Conservation (phyloP, 2,888 invertebrate species). For the Zygaena filipendulae region DNA sequence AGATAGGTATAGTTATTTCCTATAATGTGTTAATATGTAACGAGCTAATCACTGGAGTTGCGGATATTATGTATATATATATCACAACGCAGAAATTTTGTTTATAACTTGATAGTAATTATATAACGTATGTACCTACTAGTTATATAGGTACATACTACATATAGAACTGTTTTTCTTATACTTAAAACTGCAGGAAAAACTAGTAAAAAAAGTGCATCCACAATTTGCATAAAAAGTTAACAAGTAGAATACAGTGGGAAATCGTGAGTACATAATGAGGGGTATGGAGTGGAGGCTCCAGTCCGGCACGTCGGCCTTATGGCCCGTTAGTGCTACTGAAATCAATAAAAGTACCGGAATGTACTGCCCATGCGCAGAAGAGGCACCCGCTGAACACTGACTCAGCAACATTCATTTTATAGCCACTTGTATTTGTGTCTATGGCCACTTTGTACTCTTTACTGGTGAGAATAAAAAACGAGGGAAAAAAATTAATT, state of each 20-base stretch:
- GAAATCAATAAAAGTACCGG: conserved; percentile 76
- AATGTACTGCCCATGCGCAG: conserved; percentile 69
- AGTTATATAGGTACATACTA: too few relatives aligned
- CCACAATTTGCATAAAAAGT: too few relatives aligned
- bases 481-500: conserved; percentile 47
- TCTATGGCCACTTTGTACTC: conserved; percentile 61
- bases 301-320: conserved; percentile 61
- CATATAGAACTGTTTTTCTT: too few relatives aligned
- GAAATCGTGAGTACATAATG: conserved; percentile 62
- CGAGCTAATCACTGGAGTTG: too few relatives aligned
- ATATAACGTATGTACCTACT: too few relatives aligned
- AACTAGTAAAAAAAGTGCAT: too few relatives aligned
- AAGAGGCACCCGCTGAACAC: conserved; percentile 36
- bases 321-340: conserved; percentile 74
- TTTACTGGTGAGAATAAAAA: conserved; percentile 55
- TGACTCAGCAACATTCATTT: conserved; percentile 66
- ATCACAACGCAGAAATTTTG: too few relatives aligned
- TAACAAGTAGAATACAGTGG: conserved; percentile 51
- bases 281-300: conserved; percentile 54
- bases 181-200: too few relatives aligned
- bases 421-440: conserved; percentile 68
- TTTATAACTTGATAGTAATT: too few relatives aligned
- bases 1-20: too few relatives aligned
- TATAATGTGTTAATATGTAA: too few relatives aligned
- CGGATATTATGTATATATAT: too few relatives aligned